A percentile compares a stretch with the other conserved stretches of the same genome.
Evolutionary conservation across 2,797 vertebrate genomes (phyloP).

Genomic region (Ispidina lecontei): DNA sequence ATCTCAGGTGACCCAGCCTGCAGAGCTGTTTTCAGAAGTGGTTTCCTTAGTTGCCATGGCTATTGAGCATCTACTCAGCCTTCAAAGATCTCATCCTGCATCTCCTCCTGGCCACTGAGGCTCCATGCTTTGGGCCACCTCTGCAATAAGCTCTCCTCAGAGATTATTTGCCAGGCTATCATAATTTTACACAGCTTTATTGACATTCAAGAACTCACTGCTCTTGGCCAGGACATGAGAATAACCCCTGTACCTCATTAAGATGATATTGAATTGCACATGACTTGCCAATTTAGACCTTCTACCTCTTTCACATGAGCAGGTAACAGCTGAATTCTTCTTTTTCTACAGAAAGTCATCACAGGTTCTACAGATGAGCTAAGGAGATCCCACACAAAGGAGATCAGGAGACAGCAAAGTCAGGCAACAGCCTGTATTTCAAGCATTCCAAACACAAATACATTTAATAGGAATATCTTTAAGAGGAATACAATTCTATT

Average conservation of each 20-base stretch:
- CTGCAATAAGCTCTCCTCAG: neutral
- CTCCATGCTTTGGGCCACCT: neutral
- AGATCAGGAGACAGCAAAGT: neutral
- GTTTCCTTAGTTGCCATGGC: neutral
- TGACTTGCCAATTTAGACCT: neutral
- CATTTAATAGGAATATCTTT: neutral
- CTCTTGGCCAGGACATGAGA: neutral
- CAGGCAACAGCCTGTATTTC: neutral
- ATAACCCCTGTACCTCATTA: neutral
- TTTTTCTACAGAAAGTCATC: neutral
- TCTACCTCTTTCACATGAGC: neutral
- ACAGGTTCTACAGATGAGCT: neutral
- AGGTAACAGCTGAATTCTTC: neutral
- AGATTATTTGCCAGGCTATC: neutral
- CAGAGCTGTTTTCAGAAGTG: neutral
- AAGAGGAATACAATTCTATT: neutral
- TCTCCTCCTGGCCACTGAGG: neutral
- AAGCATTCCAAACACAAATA: neutral
- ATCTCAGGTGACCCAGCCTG: neutral
- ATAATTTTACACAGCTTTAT: neutral
- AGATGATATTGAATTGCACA: neutral
- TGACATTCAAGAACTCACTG: neutral
- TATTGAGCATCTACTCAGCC: neutral
- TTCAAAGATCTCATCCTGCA: neutral
- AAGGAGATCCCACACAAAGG: neutral